phyloP scores from a whole-genome alignment of 2,888 invertebrate species.

The Cephus spinipes region DNA sequence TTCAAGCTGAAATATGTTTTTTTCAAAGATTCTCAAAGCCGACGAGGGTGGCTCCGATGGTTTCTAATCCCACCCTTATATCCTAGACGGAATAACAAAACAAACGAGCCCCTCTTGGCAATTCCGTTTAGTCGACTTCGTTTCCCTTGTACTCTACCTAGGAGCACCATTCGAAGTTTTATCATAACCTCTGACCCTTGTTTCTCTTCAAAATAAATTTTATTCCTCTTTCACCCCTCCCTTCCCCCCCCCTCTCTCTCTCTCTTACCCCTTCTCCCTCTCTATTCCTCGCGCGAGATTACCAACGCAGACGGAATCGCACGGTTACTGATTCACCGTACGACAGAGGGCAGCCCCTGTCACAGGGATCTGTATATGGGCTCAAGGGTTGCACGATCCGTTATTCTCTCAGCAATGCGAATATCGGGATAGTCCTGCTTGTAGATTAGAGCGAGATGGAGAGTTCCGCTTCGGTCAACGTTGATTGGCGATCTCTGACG shows the following conservation, averaged over 20 bases:
- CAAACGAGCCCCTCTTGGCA: constrained; percentile 26
- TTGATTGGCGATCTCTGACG: background rate
- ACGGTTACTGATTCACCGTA: background rate
- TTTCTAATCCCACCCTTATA: constrained; percentile 28
- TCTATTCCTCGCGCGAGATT: background rate
- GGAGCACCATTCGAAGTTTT: background rate
- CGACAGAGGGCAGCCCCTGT: no score
- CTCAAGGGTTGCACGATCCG: background rate
- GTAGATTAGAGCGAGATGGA: background rate
- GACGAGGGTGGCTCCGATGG: constrained; percentile 31
- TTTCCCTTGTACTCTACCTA: background rate
- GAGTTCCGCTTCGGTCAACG: background rate
- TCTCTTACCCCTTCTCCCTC: background rate
- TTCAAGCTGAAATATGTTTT: constrained; percentile 39
- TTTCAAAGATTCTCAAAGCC: constrained; percentile 35
- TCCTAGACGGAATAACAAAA: constrained; percentile 39
- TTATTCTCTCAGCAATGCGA: background rate
- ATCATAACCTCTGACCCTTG: background rate
- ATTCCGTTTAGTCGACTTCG: background rate
- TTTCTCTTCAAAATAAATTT: background rate
- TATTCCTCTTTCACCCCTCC: background rate
- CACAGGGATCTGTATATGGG: background rate
- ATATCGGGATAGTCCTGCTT: background rate
- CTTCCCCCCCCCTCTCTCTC: background rate
- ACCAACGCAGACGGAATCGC: background rate